These are phyloP conservation scores for Ondatra zibethicus DNA, from an alignment of 2,113 vertebrate species.

Conservation along the genomic window DNA sequence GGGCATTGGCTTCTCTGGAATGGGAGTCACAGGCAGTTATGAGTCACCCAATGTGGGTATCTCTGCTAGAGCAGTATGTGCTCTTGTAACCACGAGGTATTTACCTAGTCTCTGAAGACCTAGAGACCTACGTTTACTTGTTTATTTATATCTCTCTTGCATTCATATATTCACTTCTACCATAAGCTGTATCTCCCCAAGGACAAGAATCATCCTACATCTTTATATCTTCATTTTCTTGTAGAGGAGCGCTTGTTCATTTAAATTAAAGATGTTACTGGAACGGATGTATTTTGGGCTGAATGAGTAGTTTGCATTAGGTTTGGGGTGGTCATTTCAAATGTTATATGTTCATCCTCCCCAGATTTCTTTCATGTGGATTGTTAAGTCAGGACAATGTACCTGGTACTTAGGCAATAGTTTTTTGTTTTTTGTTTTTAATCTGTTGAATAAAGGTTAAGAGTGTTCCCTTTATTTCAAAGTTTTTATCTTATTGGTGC, in stretches of 20 bases:
- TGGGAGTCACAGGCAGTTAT: not conserved
- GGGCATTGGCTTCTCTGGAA: not conserved
- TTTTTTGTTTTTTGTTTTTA: not conserved
- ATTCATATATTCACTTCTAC: not conserved
- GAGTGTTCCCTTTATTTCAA: not conserved
- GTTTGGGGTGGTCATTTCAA: not conserved
- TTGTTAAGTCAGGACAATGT: not conserved
- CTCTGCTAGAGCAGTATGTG: not conserved
- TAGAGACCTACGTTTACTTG: not conserved
- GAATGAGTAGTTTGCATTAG: slow-evolving; percentile 27
- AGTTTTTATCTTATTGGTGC: not conserved
- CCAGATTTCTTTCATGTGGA: not conserved
- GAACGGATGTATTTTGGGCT: slow-evolving; percentile 17
- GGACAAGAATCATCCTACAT: not conserved
- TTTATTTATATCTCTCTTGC: not conserved
- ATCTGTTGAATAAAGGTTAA: not conserved
- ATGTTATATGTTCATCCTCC: not conserved
- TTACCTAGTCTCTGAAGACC: not conserved
- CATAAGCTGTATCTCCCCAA: not conserved
- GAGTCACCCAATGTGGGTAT: not conserved
- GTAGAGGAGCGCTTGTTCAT: not conserved
- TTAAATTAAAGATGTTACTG: slow-evolving; percentile 22
- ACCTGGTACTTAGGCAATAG: not conserved
- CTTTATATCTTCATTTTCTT: not conserved
- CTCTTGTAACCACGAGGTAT: not conserved